Percentiles rank a stretch among this genome's conserved stretches.
Evolutionary conservation across 2,113 vertebrate genomes (phyloP).

Genomic region (Addax nasomaculatus): DNA sequence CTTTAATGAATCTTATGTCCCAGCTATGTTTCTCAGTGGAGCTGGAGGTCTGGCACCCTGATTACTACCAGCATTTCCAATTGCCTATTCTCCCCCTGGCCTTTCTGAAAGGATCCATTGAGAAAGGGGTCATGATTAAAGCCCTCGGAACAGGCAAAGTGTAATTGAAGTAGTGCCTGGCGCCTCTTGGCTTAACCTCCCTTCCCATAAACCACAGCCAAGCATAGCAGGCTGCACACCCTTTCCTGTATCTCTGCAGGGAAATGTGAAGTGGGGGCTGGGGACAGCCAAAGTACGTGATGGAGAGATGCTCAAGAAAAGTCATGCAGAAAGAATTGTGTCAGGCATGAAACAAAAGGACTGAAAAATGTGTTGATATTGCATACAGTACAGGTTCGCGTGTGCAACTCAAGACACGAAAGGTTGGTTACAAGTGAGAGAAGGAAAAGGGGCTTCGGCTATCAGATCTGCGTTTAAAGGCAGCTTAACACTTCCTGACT

Average conservation of each 20-base stretch:
- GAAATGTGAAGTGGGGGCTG: background rate
- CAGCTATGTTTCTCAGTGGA: conserved; percentile 58
- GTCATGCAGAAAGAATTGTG: background rate
- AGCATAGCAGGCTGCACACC: conserved; percentile 5
- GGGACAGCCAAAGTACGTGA: background rate
- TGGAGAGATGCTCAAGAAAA: conserved; percentile 21
- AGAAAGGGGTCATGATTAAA: conserved; percentile 77
- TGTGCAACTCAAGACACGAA: background rate
- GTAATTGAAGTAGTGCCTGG: conserved; percentile 71
- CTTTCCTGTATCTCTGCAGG: background rate
- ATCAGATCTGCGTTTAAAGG: background rate
- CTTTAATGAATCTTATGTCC: conserved; percentile 44
- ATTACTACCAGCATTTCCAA: conserved; percentile 63
- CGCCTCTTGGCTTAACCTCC: conserved; percentile 54
- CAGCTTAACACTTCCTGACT: background rate
- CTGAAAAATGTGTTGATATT: background rate
- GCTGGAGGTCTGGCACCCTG: conserved; percentile 66
- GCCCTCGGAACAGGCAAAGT: conserved; percentile 65
- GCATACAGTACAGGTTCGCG: background rate
- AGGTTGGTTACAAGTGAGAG: background rate
- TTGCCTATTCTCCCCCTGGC: conserved; percentile 69
- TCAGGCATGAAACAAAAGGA: background rate
- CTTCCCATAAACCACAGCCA: conserved; percentile 44
- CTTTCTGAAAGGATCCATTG: conserved; percentile 63
- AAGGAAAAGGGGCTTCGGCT: background rate